Percentiles rank a stretch among this genome's conserved stretches.
Conservation (phyloP, 1,140 invertebrate genomes). For the Andricus grossulariae region DNA sequence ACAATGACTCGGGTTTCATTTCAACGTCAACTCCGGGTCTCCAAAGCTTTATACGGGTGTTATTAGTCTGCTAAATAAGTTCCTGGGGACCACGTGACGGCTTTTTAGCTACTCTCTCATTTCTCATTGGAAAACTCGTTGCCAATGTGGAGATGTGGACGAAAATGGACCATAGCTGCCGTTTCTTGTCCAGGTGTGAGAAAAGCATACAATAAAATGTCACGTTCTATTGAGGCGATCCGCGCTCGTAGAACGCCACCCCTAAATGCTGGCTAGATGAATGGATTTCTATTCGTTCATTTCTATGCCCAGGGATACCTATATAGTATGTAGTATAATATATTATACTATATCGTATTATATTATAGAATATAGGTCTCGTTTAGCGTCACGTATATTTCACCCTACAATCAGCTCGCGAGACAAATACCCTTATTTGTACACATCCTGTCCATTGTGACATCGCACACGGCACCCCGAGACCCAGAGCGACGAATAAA, state of each 20-base stretch:
- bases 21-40: background rate
- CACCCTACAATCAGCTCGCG: constrained; percentile 66
- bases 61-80: constrained; percentile 53
- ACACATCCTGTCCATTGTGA: constrained; percentile 76
- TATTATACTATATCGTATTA: too few species aligned
- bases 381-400: constrained; percentile 72
- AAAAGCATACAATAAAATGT: constrained; percentile 68
- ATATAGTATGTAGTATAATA: constrained; percentile 3
- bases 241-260: constrained; percentile 47
- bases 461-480: constrained; percentile 52
- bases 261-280: constrained; percentile 61
- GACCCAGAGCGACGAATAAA: constrained; percentile 35
- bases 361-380: constrained; percentile 40
- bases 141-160: background rate
- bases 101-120: constrained; percentile 7
- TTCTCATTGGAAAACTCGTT: constrained; percentile 45
- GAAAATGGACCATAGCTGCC: constrained; percentile 23
- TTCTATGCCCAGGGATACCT: constrained; percentile 56
- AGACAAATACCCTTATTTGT: constrained; percentile 76
- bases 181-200: constrained; percentile 62
- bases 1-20: background rate
- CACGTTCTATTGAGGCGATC: constrained; percentile 56
- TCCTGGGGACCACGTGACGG: constrained; percentile 30
- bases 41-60: constrained; percentile 31
- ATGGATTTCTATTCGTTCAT: constrained; percentile 54